These are phyloP conservation scores for Teleogryllus occipitalis DNA, from an alignment of 1,140 invertebrate genomes.

Conservation along the genomic window DNA sequence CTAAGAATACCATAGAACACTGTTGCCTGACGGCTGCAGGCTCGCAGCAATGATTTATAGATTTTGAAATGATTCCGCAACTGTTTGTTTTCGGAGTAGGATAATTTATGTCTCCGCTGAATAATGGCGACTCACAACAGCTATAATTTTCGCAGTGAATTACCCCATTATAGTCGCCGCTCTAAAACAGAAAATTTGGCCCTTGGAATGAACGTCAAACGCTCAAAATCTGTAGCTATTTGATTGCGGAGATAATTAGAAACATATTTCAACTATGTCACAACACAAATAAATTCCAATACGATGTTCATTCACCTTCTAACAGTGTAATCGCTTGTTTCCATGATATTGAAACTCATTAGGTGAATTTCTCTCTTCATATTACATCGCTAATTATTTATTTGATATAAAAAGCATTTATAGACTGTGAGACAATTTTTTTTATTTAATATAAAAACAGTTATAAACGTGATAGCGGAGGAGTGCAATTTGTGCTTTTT, in stretches of 20 bases:
- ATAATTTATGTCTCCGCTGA: not conserved
- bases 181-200: not conserved
- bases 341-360: too few species aligned
- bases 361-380: too few species aligned
- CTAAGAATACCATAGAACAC: not conserved
- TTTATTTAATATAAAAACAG: too few species aligned
- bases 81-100: not conserved
- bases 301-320: too few species aligned
- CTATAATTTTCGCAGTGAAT: not conserved
- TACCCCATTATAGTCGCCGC: not conserved
- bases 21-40: not conserved
- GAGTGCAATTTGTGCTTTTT: too few species aligned
- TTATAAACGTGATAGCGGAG: too few species aligned
- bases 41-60: not conserved
- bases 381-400: too few species aligned
- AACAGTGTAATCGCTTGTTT: too few species aligned
- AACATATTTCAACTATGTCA: not conserved
- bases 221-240: not conserved
- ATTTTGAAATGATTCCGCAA: conserved; percentile 1
- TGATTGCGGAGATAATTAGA: not conserved
- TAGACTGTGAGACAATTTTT: too few species aligned
- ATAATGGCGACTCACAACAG: not conserved
- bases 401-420: too few species aligned
- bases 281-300: not conserved
- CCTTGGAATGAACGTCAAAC: not conserved